Conservation (phyloP, 2,888 invertebrate species). For the Neoaliturus tenellus region DNA sequence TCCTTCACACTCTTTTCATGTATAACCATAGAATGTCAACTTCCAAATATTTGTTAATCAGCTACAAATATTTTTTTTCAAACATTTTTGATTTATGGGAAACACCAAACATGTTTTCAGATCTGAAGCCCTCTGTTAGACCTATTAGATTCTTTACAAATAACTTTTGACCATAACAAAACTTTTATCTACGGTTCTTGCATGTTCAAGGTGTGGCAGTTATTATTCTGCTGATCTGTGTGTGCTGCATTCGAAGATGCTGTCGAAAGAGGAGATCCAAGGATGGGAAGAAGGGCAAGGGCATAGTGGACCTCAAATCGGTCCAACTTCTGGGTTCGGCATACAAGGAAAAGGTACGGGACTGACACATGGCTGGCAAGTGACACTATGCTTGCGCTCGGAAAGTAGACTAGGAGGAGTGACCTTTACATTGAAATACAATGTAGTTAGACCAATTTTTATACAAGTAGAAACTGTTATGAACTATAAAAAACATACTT, state of each 20-base stretch:
- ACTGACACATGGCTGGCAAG: neutral
- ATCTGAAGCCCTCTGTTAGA: too few relatives aligned
- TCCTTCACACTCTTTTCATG: too few relatives aligned
- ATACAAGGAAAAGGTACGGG: constrained; percentile 96
- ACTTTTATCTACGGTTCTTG: neutral
- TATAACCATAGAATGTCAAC: too few relatives aligned
- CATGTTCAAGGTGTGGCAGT: constrained; percentile 80
- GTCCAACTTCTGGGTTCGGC: constrained; percentile 97
- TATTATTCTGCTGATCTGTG: constrained; percentile 89
- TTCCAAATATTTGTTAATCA: too few relatives aligned
- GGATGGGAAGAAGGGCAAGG: constrained; percentile 97
- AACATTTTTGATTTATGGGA: too few relatives aligned
- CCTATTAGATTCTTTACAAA: too few relatives aligned
- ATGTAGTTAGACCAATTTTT: too few relatives aligned
- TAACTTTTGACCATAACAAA: too few relatives aligned
- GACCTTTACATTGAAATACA: too few relatives aligned
- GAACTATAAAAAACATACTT: too few relatives aligned
- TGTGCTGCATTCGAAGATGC: constrained; percentile 95
- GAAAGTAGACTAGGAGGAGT: neutral
- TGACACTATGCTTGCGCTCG: neutral
- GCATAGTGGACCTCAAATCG: constrained; percentile 95
- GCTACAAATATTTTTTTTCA: too few relatives aligned
- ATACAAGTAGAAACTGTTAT: neutral
- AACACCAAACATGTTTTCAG: too few relatives aligned
- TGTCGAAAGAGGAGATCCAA: constrained; percentile 94